Evolutionary conservation across 2,797 vertebrate species (phyloP), one percentile per base, ranked within the genome.

Genomic region (Coracias cyanogaster): DNA sequence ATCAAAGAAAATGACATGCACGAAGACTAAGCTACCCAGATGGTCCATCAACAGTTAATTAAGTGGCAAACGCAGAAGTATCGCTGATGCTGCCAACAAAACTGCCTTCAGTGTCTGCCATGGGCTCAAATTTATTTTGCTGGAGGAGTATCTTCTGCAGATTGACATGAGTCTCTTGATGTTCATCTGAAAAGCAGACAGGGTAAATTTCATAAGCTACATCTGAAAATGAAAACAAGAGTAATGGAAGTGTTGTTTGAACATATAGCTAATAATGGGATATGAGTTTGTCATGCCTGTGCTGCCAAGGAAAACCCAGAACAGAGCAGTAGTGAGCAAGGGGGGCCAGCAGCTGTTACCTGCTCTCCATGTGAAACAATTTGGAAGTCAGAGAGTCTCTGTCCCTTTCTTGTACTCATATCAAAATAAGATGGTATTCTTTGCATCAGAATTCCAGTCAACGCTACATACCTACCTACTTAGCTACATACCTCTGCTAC

Each of bases 41-140:
- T 96, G 96, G 95, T 82, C 80, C 64, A 86, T 95, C 97, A 95
- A 95, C 86, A 96, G 90, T 93, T 95, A 96, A 95, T 97, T 95
- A 97, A 96, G 86, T 91, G 94, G 77, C 83, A 94, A 94, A 88
- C 39, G 69, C 64, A 80, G 73, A 96, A 94, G 26, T 57, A 77
- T 78, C 35, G 46, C 20, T 70, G 67, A 62, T 41, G 35, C 57
- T 89, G 86, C 84, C 95, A 95, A 71, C 52, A 83, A 82, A 84
- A 91, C 81, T 94, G 80, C 45, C 85, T 90, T 39, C 15, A 90
- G 72, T 81, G 65, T 94, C 76, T 90, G 66, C 83, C 62, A 70
- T 28, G 77, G 91, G 39, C 69, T 93, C 82, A 78, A 66, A 93
- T 95, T 91, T 87, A 83, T 52, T 79, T 79, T 92, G 22, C 51